These are phyloP conservation scores for Psittacula cyanocephala DNA, from an alignment of 2,113 vertebrate species.

Conservation along the genomic window DNA sequence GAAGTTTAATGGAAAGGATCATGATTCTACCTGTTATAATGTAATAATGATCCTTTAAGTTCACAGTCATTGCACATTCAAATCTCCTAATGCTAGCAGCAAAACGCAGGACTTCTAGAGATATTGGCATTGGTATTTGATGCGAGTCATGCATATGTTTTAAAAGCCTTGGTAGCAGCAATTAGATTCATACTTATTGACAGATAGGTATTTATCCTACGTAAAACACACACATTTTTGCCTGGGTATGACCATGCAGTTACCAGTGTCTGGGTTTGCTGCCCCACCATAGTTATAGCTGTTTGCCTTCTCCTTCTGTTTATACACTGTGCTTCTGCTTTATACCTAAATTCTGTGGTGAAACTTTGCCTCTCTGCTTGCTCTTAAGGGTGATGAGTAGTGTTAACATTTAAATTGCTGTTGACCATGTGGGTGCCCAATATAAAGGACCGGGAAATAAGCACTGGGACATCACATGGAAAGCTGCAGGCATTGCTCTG, in stretches of 20 bases:
- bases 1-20: not conserved
- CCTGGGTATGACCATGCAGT: not conserved
- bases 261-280: not conserved
- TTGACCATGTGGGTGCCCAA: slow-evolving; percentile 57
- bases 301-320: not conserved
- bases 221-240: not conserved
- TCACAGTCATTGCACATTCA: not conserved
- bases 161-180: not conserved
- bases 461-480: slow-evolving; percentile 69
- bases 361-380: not conserved
- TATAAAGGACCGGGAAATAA: slow-evolving; percentile 74
- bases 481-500: slow-evolving; percentile 57
- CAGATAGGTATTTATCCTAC: accelerated
- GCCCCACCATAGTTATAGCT: not conserved
- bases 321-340: not conserved
- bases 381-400: slow-evolving; percentile 30
- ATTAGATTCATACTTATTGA: not conserved
- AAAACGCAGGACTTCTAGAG: not conserved
- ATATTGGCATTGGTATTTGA: not conserved
- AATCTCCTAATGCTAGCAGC: not conserved
- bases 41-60: not conserved
- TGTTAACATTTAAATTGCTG: slow-evolving; percentile 64
- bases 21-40: not conserved
- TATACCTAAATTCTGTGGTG: not conserved
- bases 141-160: not conserved